Evolutionary conservation across 2,888 invertebrate species (phyloP).

Genomic region (Lithosia quadra): DNA sequence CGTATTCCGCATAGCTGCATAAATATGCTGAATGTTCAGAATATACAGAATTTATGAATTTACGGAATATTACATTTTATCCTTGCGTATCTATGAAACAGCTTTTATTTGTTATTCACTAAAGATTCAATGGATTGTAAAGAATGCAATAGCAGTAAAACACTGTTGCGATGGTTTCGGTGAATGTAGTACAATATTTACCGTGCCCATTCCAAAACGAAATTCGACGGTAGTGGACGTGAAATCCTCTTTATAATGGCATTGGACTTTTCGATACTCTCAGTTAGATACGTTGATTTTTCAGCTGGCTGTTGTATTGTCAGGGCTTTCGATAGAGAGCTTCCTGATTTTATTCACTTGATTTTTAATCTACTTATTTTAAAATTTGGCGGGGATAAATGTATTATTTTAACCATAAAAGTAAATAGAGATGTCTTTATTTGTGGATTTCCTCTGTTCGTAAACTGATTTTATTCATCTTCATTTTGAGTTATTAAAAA

Average conservation of each 20-base stretch:
- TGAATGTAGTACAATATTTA: conserved; percentile 60
- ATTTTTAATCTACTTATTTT: background rate
- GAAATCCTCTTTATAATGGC: conserved; percentile 36
- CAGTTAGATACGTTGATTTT: conserved; percentile 26
- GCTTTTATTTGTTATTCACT: conserved; percentile 69
- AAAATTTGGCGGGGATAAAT: background rate
- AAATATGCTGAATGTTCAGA: conserved; percentile 53
- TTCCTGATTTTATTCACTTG: conserved; percentile 12
- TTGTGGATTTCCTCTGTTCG: too few species aligned
- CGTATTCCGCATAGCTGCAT: conserved; percentile 46
- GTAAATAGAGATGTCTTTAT: background rate
- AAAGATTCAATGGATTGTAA: conserved; percentile 77
- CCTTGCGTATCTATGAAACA: conserved; percentile 56
- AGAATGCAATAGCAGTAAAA: conserved; percentile 72
- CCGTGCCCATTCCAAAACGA: conserved; percentile 49
- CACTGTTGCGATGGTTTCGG: conserved; percentile 58
- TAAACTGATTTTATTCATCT: too few species aligned
- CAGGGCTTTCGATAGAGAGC: background rate
- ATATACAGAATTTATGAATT: conserved; percentile 45
- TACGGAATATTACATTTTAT: conserved; percentile 68
- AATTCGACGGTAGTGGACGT: conserved; percentile 41
- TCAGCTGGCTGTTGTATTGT: conserved; percentile 27
- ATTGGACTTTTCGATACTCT: conserved; percentile 28
- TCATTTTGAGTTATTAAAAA: too few species aligned
- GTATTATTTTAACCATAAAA: background rate